Percentiles rank a stretch among this genome's conserved stretches.
These are phyloP conservation scores for Acleris cristana DNA, from an alignment of 2,888 invertebrate species.

Conservation along the genomic window DNA sequence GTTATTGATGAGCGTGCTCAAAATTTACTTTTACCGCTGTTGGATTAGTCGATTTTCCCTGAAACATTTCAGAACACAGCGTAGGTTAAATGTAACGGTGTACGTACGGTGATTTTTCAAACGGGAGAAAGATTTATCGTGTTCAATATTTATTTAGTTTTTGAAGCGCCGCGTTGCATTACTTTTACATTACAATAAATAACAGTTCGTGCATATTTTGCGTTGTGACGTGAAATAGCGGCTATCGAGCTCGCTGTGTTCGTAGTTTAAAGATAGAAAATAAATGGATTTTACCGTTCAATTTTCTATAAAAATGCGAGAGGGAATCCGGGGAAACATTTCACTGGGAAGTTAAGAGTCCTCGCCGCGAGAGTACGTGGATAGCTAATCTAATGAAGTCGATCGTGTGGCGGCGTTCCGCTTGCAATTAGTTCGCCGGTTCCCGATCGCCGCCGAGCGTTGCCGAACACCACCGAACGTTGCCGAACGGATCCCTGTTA, in stretches of 20 bases:
- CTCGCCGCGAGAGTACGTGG: slow-evolving; percentile 43
- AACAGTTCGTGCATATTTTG: slow-evolving; percentile 2
- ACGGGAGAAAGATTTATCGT: slow-evolving; percentile 31
- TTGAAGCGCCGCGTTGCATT: slow-evolving; percentile 23
- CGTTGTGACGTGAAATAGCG: not conserved
- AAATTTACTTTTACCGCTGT: slow-evolving; percentile 72
- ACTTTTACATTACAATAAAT: slow-evolving; percentile 33
- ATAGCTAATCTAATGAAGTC: slow-evolving; percentile 57
- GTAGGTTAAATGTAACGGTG: slow-evolving; percentile 34
- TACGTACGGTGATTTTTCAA: slow-evolving; percentile 31
- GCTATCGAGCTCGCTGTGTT: not conserved
- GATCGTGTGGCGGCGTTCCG: slow-evolving; percentile 55
- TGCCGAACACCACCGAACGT: slow-evolving; percentile 44
- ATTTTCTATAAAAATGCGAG: slow-evolving; percentile 33
- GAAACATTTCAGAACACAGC: slow-evolving; percentile 30
- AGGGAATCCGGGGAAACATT: slow-evolving; percentile 32
- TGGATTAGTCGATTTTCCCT: slow-evolving; percentile 58
- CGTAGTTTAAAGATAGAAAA: slow-evolving; percentile 17
- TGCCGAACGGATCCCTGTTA: slow-evolving; percentile 33
- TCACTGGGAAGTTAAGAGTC: slow-evolving; percentile 29
- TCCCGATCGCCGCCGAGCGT: slow-evolving; percentile 43
- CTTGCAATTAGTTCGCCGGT: slow-evolving; percentile 65
- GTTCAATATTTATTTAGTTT: slow-evolving; percentile 30
- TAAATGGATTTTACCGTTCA: slow-evolving; percentile 18
- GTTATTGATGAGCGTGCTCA: slow-evolving; percentile 75